Evolutionary conservation across 2,888 invertebrate genomes (phyloP).

Genomic region (Desoria tigrina): DNA sequence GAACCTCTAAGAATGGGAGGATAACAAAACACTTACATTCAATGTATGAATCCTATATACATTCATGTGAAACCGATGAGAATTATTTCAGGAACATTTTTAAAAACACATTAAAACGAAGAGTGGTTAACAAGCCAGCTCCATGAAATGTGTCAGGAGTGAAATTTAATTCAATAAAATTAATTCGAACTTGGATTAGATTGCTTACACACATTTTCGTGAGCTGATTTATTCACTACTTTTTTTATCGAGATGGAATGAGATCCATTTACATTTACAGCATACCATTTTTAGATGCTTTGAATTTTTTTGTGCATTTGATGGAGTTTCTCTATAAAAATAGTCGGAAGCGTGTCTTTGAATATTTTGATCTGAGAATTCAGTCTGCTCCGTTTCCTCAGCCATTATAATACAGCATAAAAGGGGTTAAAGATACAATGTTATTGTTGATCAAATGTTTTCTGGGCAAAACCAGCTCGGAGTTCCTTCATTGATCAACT

Average conservation of each 20-base stretch:
- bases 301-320: neutral
- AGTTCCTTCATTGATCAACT: no score
- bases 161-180: constrained; percentile 9
- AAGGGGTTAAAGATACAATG: no score
- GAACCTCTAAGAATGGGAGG: no score
- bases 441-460: no score
- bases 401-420: no score
- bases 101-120: neutral
- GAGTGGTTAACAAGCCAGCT: neutral
- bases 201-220: constrained; percentile 3
- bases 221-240: neutral
- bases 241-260: neutral
- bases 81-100: no score
- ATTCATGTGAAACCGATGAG: no score
- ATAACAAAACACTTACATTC: no score
- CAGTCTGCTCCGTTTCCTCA: no score
- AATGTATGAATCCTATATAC: no score
- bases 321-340: neutral
- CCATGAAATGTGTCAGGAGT: neutral
- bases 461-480: no score
- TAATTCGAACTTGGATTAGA: constrained; percentile 2
- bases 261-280: constrained; percentile 3
- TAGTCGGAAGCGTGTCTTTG: neutral
- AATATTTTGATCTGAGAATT: neutral
- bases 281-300: neutral